A percentile compares a stretch with the other conserved stretches of the same genome.
phyloP scores from a whole-genome alignment of 1,140 invertebrate species.

The Aricia agestis region DNA sequence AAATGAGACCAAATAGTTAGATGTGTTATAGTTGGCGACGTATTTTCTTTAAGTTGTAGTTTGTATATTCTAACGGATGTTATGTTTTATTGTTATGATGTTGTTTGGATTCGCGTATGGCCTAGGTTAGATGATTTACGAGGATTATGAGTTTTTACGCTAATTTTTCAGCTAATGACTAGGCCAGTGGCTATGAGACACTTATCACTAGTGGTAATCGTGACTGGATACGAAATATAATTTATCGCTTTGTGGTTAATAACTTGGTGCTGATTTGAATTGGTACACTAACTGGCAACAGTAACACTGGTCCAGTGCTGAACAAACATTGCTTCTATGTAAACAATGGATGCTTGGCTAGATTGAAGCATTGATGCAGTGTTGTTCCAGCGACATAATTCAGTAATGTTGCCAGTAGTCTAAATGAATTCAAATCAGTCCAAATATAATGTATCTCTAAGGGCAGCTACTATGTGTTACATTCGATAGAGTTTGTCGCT shows the following conservation, averaged over 20 bases:
- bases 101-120: constrained; percentile 18
- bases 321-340: no score
- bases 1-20: constrained; percentile 75
- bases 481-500: neutral
- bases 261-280: neutral
- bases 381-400: no score
- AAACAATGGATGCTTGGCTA: no score
- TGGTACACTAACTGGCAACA: no score
- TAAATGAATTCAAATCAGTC: no score
- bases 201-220: neutral
- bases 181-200: neutral
- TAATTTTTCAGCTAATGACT: neutral
- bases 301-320: no score
- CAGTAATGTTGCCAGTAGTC: no score
- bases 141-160: neutral
- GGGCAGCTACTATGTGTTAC: neutral
- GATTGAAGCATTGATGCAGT: no score
- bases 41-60: constrained; percentile 64
- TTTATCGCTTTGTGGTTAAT: neutral
- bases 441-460: neutral
- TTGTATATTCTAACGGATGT: constrained; percentile 67
- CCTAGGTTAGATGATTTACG: constrained; percentile 15
- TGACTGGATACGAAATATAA: neutral
- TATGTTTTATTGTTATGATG: constrained; percentile 27
- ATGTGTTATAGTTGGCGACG: constrained; percentile 62